phyloP scores from a whole-genome alignment of 30 jellyfish, hydroid and myxozoan genomes.

The Clytia hemisphaerica region DNA sequence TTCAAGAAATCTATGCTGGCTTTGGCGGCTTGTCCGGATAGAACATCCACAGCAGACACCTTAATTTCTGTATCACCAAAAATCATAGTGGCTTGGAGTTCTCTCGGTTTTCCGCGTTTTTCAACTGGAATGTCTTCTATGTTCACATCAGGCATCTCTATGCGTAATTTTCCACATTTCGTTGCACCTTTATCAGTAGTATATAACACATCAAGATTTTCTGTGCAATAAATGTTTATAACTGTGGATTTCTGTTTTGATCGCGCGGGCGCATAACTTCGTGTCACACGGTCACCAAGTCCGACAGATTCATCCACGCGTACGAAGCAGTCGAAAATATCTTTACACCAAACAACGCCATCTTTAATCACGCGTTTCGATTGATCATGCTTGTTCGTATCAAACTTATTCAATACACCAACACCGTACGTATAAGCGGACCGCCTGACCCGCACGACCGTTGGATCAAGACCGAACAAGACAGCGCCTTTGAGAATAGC shows the following conservation, averaged over 20 bases:
- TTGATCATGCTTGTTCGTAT: slow-evolving; percentile 60
- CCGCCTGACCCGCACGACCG: slow-evolving; percentile 91
- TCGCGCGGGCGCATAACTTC: slow-evolving; percentile 99
- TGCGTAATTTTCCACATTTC: slow-evolving; percentile 83
- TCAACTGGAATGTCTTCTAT: slow-evolving; percentile 73
- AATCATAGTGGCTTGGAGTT: slow-evolving; percentile 81
- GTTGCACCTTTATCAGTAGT: slow-evolving; percentile 82
- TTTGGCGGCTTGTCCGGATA: slow-evolving; percentile 87
- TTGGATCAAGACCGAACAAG: slow-evolving; percentile 91
- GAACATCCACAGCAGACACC: slow-evolving; percentile 88
- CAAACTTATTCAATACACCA: slow-evolving; percentile 86
- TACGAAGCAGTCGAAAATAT: slow-evolving; percentile 79
- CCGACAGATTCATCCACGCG: slow-evolving; percentile 92
- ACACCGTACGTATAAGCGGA: slow-evolving; percentile 95
- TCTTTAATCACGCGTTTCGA: slow-evolving; percentile 86
- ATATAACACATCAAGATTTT: slow-evolving; percentile 40
- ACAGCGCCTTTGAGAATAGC: slow-evolving; percentile 96
- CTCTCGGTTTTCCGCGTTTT: slow-evolving; percentile 90
- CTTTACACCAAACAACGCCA: slow-evolving; percentile 94
- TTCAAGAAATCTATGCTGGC: slow-evolving; percentile 81
- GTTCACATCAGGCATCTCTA: slow-evolving; percentile 79
- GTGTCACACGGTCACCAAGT: slow-evolving; percentile 83
- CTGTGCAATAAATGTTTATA: slow-evolving; percentile 82
- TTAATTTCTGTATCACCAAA: slow-evolving; percentile 95
- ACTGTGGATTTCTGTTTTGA: slow-evolving; percentile 86